These are phyloP conservation scores for Atlantisia rogersi DNA, from an alignment of 2,113 vertebrate species.

Conservation along the genomic window DNA sequence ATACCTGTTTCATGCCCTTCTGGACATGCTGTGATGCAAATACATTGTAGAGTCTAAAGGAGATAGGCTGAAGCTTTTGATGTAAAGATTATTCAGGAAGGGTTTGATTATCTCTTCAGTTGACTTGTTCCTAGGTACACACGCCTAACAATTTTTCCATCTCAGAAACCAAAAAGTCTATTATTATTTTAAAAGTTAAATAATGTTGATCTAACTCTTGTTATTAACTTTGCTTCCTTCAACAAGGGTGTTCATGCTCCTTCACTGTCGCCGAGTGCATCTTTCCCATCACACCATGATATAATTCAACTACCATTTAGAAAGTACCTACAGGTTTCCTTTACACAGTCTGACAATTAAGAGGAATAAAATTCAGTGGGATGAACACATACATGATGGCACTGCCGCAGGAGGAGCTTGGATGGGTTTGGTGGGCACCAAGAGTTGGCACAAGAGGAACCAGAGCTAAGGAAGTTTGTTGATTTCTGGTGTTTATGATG, in stretches of 20 bases:
- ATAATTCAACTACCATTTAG: background rate
- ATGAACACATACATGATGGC: background rate
- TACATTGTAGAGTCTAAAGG: conserved; percentile 22
- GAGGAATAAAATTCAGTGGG: background rate
- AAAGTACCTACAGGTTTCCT: background rate
- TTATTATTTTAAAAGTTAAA: conserved; percentile 12
- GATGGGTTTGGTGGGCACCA: background rate
- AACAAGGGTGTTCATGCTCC: background rate
- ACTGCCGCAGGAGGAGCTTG: background rate
- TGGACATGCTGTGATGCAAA: conserved; percentile 9
- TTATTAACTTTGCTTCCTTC: background rate
- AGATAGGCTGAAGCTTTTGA: background rate
- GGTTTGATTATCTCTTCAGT: background rate
- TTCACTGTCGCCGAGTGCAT: background rate
- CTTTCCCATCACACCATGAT: background rate
- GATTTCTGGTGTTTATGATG: background rate
- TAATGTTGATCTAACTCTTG: background rate
- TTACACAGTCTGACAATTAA: background rate
- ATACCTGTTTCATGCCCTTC: background rate
- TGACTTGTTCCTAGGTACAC: background rate
- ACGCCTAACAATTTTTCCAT: background rate
- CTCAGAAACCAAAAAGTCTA: background rate
- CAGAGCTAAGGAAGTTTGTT: background rate
- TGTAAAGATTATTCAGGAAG: background rate
- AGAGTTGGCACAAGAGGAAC: background rate